phyloP scores from a whole-genome alignment of 2,888 invertebrate species.

The Molorchus minor region DNA sequence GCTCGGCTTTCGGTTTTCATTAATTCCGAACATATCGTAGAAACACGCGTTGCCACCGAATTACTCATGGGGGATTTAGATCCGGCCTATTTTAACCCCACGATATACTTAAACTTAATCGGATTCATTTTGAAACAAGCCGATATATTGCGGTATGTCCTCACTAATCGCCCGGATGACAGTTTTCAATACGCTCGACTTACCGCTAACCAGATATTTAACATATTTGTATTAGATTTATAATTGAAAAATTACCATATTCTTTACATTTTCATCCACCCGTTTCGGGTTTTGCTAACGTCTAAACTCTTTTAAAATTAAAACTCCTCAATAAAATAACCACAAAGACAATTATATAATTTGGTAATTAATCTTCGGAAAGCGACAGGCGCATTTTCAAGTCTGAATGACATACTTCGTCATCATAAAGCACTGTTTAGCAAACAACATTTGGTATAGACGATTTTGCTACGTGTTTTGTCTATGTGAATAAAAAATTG shows the following conservation, averaged over 20 bases:
- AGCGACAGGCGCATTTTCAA: too few species aligned
- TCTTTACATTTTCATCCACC: slow-evolving; percentile 26
- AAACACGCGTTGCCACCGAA: slow-evolving; percentile 61
- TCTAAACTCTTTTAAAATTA: slow-evolving; percentile 27
- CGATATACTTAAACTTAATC: slow-evolving; percentile 63
- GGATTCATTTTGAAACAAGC: slow-evolving; percentile 61
- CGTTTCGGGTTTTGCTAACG: slow-evolving; percentile 27
- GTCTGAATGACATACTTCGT: too few species aligned
- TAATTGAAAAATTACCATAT: slow-evolving; percentile 60
- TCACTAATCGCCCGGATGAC: slow-evolving; percentile 56
- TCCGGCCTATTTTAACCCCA: slow-evolving; percentile 62
- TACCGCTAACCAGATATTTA: slow-evolving; percentile 53
- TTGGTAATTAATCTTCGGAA: too few species aligned
- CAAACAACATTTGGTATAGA: too few species aligned
- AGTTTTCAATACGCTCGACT: slow-evolving; percentile 54
- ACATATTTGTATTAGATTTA: slow-evolving; percentile 58
- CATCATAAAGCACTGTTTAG: too few species aligned
- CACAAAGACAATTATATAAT: too few species aligned
- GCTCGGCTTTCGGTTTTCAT: slow-evolving; percentile 55
- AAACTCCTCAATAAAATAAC: too few species aligned
- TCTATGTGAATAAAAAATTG: too few species aligned
- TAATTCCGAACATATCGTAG: slow-evolving; percentile 61
- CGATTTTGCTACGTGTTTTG: too few species aligned
- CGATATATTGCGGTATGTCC: slow-evolving; percentile 56
- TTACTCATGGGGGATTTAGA: slow-evolving; percentile 62